Evolutionary conservation across 1,140 invertebrate species (phyloP).

Genomic region (Lasioglossum albipes): DNA sequence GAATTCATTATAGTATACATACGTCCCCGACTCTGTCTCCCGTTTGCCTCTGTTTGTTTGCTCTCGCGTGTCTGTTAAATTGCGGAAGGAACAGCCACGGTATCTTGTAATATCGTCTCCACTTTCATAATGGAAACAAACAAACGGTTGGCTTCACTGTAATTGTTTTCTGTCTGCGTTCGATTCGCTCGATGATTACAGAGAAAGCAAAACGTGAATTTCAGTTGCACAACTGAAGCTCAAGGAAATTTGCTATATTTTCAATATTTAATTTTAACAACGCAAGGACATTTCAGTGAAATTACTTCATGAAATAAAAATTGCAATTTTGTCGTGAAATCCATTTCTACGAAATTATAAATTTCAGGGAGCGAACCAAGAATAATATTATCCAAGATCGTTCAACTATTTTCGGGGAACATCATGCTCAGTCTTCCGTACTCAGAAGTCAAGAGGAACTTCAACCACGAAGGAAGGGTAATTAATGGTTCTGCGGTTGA

Average conservation of each 20-base stretch:
- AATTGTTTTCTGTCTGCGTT: too few species aligned
- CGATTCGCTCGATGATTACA: too few species aligned
- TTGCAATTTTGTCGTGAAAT: too few species aligned
- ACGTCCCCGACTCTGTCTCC: neutral
- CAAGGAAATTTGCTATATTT: too few species aligned
- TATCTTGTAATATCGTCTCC: neutral
- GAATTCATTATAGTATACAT: neutral
- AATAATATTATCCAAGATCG: too few species aligned
- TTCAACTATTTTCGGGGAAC: neutral
- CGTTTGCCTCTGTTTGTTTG: constrained; percentile 4
- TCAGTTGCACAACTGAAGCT: too few species aligned
- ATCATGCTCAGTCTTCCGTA: neutral
- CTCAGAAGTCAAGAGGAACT: neutral
- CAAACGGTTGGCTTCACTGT: neutral
- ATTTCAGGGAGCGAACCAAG: too few species aligned
- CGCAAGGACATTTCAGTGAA: too few species aligned
- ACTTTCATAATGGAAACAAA: neutral
- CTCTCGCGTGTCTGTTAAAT: neutral
- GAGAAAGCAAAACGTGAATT: too few species aligned
- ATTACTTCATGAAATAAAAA: too few species aligned
- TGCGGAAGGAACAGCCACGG: neutral
- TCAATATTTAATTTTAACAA: too few species aligned
- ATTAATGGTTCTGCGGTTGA: neutral
- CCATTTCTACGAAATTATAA: too few species aligned
- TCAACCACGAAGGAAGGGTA: neutral